Evolutionary conservation across 2,888 invertebrate species (phyloP), one percentile per base, ranked within the genome.

Genomic region (Cyaniris semiargus): DNA sequence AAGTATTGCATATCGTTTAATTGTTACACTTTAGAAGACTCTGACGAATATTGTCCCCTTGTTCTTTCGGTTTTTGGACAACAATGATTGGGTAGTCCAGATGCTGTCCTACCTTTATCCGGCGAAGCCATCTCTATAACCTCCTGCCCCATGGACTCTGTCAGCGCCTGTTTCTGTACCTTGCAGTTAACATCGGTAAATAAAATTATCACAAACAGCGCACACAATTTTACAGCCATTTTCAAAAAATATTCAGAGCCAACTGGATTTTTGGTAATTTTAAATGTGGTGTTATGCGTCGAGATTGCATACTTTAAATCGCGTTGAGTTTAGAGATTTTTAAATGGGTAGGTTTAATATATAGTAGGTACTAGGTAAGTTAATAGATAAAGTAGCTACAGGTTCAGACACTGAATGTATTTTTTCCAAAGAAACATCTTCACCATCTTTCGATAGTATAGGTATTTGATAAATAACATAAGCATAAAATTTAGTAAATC

Each of bases 141-240:
- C 48, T 93, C 93, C 72, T 90, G 91, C 0, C 92, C 93, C 82
- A 87, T 77, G 0, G 89, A 86, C 8, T 92, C 90, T 0, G 91
- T 90, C 0, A 91, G 76, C 0, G 87, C 78, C 34, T 86, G 89
- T 0, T 85, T 80, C 78, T 83, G 83, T 5, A 80, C 87, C 76
- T 86, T 90, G 1, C 84, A 80, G 0, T 79, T 76, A 5, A 84
- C 85, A 7, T 79, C 77, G 13, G 78, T 82, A 1, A 86, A 15
- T 1, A 84, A 60, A 60, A 77, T 71, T 13, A 81, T 23, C 27
- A 80, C 34, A 18, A 76, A 48, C n/a, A 78, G 21, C 13, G 76
- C 60, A 58, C 83, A 83, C 89, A 89, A 89, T 82, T 81, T 85
- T 56, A 18, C 66, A n/a, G 10, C 27, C 75, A 78, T 70, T 44